Percentiles rank a stretch among this genome's conserved stretches.
Conservation (phyloP, 2,797 vertebrate genomes). For the Dipus sagitta region DNA sequence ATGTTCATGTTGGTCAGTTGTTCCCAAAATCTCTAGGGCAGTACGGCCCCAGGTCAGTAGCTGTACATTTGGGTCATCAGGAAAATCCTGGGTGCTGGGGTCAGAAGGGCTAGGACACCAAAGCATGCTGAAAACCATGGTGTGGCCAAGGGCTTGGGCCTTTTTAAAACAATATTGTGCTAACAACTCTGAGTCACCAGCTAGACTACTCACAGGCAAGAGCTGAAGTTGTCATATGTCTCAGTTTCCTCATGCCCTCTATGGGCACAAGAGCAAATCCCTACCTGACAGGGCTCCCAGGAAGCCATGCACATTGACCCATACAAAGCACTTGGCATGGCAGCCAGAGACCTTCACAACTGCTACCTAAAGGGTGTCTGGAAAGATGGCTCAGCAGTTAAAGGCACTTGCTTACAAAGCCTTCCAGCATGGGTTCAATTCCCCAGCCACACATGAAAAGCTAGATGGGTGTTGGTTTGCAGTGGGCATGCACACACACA, state of each 20-base stretch:
- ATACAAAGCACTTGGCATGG: background rate
- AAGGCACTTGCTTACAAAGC: too few species aligned
- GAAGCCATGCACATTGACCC: background rate
- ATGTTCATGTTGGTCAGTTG: background rate
- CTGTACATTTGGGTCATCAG: background rate
- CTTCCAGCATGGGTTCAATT: too few species aligned
- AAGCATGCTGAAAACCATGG: background rate
- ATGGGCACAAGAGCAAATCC: background rate
- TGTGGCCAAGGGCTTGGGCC: background rate
- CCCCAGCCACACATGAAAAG: too few species aligned
- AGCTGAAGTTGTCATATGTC: fast-evolving
- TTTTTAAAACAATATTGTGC: background rate
- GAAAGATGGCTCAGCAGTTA: background rate
- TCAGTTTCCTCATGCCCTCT: conserved; percentile 18
- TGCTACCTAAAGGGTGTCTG: background rate
- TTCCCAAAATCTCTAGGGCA: background rate
- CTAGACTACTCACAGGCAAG: background rate
- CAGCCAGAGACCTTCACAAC: background rate
- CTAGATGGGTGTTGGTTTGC: too few species aligned
- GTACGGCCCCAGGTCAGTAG: background rate
- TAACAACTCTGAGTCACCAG: background rate
- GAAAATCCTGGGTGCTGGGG: background rate
- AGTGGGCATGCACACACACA: too few species aligned
- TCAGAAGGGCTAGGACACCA: background rate
- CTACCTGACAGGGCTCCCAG: background rate